Evolutionary conservation across 2,797 vertebrate genomes (phyloP).

Genomic region (Coracias cyanogaster): DNA sequence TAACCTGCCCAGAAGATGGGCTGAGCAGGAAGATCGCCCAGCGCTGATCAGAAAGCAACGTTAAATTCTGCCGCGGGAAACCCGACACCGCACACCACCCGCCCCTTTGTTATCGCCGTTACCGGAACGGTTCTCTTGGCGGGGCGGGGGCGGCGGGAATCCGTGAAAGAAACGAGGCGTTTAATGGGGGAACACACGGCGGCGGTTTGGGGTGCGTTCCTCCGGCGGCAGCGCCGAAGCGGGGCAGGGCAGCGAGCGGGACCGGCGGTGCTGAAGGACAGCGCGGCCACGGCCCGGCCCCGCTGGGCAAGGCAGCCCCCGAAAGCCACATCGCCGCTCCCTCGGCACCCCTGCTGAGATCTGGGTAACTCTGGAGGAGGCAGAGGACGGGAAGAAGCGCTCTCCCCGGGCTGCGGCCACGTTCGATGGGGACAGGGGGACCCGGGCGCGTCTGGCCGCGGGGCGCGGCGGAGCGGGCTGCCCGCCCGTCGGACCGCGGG

Average conservation of each 20-base stretch:
- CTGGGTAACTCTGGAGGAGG: not conserved
- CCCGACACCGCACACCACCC: accelerated
- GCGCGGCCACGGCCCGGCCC: not conserved
- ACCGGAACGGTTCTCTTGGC: accelerated
- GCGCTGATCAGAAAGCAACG: not conserved
- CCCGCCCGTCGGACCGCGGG: not conserved
- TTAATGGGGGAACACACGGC: accelerated
- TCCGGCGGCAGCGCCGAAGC: not conserved
- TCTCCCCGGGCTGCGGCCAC: not conserved
- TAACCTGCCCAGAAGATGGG: not conserved
- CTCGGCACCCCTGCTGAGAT: accelerated
- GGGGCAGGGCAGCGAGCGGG: not conserved
- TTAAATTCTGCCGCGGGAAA: not conserved
- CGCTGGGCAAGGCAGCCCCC: not conserved
- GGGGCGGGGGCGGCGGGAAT: accelerated
- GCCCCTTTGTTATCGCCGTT: not conserved
- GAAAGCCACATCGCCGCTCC: accelerated
- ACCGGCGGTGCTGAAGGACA: conserved; percentile 44
- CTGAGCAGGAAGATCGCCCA: not conserved
- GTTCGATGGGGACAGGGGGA: not conserved
- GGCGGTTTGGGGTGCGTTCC: too few relatives aligned
- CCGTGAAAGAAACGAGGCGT: accelerated
- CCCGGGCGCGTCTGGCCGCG: not conserved
- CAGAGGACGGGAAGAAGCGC: accelerated
- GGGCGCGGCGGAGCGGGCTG: not conserved